Base-by-base conservation (phyloP, 2,797 vertebrate species). In the Cyclopterus lumpus region DNA sequence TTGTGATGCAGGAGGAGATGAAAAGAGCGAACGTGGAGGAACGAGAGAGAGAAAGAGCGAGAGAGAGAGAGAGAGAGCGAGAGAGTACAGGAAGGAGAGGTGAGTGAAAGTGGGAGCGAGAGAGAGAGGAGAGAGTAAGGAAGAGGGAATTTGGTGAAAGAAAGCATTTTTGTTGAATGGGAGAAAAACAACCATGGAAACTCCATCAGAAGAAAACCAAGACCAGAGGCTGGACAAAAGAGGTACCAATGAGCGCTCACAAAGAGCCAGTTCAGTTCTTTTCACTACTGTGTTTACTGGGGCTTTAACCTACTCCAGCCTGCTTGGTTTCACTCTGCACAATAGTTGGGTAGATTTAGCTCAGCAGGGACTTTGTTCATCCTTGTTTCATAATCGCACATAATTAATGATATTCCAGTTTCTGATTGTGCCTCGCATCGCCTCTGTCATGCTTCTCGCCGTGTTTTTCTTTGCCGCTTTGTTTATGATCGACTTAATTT, bases 161-260 rank as follows among this genome's bases (percentile, higher is more conserved):
- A 94, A 92, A 90, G 93, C 94, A 96, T 97, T 97, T 96, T 96
- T 96, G 95, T 94, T 96, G 93, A 93, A 96, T 95, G 93, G 95
- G 95, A 96, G 95, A 94, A 95, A 97, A 95, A 93, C 95, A 95
- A 94, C 95, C 95, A 98, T 98, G 97, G 97, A 97, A 97, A 97
- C 96, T 95, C 93, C 95, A 93, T 94, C 95, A 81, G 96, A 97
- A 88, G 96, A 96, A 94, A 96, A 94, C 91, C 93, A 95, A 89
- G 96, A 96, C 94, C 95, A 95, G 95, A 95, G 94, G 93, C 95
- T 92, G 95, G 96, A 98, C 92, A 97, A 95, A 96, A 96, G 96
- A 97, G 96, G 95, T 96, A 97, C 95, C 94, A 75, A 94, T 86
- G 91, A 91, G 86, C 83, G 82, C 89, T 83, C 54, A 94, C 94